Evolutionary conservation across 2,888 invertebrate species (phyloP), one percentile per base, ranked within the genome.

Genomic region (Labia minor): DNA sequence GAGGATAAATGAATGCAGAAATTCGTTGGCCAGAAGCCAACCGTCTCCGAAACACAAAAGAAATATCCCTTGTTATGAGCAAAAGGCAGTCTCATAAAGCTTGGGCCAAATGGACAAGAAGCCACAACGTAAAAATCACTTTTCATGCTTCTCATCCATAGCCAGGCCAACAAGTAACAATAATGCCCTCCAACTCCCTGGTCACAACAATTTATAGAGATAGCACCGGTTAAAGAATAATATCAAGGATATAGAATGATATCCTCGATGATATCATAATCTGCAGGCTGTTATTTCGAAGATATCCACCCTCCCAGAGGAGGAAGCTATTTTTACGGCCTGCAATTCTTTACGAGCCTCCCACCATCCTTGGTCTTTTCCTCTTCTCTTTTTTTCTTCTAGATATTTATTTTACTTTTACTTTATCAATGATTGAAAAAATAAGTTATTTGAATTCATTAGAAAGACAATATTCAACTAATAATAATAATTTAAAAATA

Each of bases 171-270:
- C 49, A 49, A 49, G 49, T 49, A 49, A 49, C 49, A 49, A 49
- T 49, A 49, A 49, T 49, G 49, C 49, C 49, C n/a, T n/a, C n/a
- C 49, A 49, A 49, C n/a, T 49, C 49, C 49, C 49, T 49, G 49
- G 49, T 49, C 49, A 49, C 49, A 49, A 49, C 49, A 49, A 49
- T 49, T 49, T 49, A 49, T 49, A 49, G 49, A 49, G 49, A 49
- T 49, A 49, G 49, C n/a, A 49, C 49, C 49, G 49, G 49, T 16
- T 49, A 49, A 49, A 49, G 49, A 49, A 49, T 49, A 49, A 49
- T 49, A 49, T 49, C 49, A 49, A 49, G 49, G 49, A 49, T 49
- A 49, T 49, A 49, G 49, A 49, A 49, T 49, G 49, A 49, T 49
- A 49, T 49, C 49, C 49, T 49, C 49, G 49, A 49, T 16, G 49